phyloP scores from a whole-genome alignment of 2,113 vertebrate genomes.

The Aramus guarauna region DNA sequence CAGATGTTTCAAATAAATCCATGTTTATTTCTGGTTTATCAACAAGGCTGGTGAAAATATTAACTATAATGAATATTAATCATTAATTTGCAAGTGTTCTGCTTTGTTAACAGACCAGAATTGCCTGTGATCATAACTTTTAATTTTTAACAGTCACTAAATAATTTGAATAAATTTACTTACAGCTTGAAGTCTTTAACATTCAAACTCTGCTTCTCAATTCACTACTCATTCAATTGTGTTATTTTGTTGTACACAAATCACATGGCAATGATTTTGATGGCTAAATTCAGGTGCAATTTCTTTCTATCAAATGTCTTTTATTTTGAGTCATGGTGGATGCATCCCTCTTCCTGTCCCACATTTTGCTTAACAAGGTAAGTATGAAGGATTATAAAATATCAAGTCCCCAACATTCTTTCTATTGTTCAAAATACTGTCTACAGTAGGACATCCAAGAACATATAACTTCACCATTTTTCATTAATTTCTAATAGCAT shows the following conservation, averaged over 20 bases:
- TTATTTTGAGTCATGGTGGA: not conserved
- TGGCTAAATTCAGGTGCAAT: not conserved
- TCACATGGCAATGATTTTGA: not conserved
- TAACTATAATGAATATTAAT: not conserved
- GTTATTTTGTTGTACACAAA: not conserved
- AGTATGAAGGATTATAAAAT: not conserved
- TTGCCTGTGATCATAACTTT: not conserved
- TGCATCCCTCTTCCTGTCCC: accelerated
- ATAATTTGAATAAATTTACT: not conserved
- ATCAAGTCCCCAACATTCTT: not conserved
- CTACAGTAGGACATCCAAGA: not conserved
- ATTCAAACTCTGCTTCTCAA: not conserved
- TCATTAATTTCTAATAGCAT: not conserved
- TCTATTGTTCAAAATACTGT: not conserved
- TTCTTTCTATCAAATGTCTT: not conserved
- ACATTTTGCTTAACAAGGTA: not conserved
- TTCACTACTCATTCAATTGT: not conserved
- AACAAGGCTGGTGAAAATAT: not conserved
- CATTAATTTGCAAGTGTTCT: not conserved
- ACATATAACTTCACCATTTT: not conserved
- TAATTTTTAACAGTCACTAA: not conserved
- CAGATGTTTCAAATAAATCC: not conserved
- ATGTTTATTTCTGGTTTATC: not conserved
- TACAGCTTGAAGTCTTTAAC: not conserved
- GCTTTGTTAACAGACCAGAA: not conserved